Evolutionary conservation across 1,140 invertebrate genomes (phyloP), one percentile per base, ranked within the genome.

Genomic region (Phthorimaea operculella): DNA sequence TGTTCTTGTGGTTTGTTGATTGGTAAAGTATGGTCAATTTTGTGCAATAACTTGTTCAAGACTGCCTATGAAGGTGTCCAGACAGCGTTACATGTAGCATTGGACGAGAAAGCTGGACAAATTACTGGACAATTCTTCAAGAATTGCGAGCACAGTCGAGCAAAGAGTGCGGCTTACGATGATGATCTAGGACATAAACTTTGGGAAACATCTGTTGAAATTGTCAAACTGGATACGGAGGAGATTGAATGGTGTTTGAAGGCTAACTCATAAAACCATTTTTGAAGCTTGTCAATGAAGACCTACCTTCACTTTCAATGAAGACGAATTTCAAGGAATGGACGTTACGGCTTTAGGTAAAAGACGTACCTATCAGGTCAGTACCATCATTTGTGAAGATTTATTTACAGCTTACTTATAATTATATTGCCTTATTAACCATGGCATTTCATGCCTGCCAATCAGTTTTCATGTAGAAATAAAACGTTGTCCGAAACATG

Each of bases 111-210:
- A 0, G 64, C 75, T 0, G 66, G 70, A 7, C 21, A 62, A 50
- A 60, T 72, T 0, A 83, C 74, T 50, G 85, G 84, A 1, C 62
- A 78, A 55, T 70, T 77, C 51, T 87, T 81, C 21, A 69, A 59
- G 44, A 72, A 81, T 28, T 78, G 78, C 48, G 21, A 57, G 9
- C 10, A 58, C 8, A 42, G 54, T 1, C 47, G 56, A 44, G 66
- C 70, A 0, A 56, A 59, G 14, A 16, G 51, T 6, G 49, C 33
- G 17, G 55, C 50, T 11, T 45, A 47, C 18, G 12, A 47, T 39
- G 59, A 64, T 7, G 58, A 64, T 10, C 28, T 58, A 15, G 66
- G 62, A n/a, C 10, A 48, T 1, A 57, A 51, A 16, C 33, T 77
- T n/a, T 79, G 73, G 74, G 53, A 75, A 0, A 59, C 67, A 17